These are phyloP conservation scores for Chirona hameri DNA, from an alignment of 2,888 invertebrate genomes.

Conservation along the genomic window DNA sequence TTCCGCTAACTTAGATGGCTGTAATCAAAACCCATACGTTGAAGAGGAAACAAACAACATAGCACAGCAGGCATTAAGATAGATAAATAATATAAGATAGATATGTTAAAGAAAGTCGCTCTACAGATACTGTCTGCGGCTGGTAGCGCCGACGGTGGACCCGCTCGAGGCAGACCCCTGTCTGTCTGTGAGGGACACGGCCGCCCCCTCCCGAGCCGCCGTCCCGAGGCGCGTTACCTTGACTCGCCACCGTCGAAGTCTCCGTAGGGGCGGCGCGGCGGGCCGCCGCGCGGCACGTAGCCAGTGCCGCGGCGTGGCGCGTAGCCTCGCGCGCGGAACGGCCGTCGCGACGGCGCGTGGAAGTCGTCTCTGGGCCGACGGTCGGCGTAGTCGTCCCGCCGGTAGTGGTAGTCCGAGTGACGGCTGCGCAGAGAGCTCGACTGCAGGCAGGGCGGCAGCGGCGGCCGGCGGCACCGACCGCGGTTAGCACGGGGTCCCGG, in stretches of 20 bases:
- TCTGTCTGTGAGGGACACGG: neutral
- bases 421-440: constrained; percentile 4
- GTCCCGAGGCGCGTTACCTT: too few species aligned
- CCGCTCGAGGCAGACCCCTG: neutral
- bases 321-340: constrained; percentile 11
- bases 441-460: neutral
- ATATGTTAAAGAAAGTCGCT: too few species aligned
- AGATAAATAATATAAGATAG: too few species aligned
- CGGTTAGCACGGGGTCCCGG: neutral
- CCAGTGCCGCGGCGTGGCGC: constrained; percentile 13
- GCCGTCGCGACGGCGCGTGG: neutral
- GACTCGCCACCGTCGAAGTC: too few species aligned
- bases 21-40: too few species aligned
- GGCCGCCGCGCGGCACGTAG: constrained; percentile 13
- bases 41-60: too few species aligned
- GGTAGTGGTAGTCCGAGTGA: neutral
- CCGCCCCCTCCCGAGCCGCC: neutral
- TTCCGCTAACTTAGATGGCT: too few species aligned
- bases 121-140: neutral
- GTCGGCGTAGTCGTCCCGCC: neutral
- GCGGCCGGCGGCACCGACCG: neutral
- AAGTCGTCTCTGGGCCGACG: neutral
- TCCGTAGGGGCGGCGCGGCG: neutral
- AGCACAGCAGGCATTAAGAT: too few species aligned
- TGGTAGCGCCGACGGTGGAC: neutral